phyloP scores from a whole-genome alignment of 2,888 invertebrate species.

The Drosophila monieri region DNA sequence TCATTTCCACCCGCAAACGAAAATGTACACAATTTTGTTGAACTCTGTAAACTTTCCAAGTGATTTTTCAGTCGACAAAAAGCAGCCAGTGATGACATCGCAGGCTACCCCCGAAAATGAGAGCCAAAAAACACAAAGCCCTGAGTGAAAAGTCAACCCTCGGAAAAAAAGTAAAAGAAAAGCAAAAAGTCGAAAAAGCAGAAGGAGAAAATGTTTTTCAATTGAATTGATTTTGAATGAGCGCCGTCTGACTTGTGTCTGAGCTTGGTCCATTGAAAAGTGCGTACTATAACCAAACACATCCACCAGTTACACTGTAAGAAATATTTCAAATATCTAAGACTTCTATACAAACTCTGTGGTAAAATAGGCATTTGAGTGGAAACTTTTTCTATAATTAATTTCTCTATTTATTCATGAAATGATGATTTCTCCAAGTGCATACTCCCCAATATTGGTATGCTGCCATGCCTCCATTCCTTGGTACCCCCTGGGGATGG shows the following conservation, averaged over 20 bases:
- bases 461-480: slow-evolving; percentile 39
- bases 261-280: slow-evolving; percentile 71
- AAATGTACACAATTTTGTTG: slow-evolving; percentile 66
- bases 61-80: slow-evolving; percentile 55
- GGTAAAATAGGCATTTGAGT: not conserved
- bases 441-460: slow-evolving; percentile 31
- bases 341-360: not conserved
- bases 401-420: not conserved
- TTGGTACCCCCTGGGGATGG: slow-evolving; percentile 4
- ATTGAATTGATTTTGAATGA: slow-evolving; percentile 80
- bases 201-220: slow-evolving; percentile 61
- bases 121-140: slow-evolving; percentile 13
- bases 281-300: slow-evolving; percentile 50
- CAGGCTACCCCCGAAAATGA: slow-evolving; percentile 7
- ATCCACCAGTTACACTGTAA: slow-evolving; percentile 7
- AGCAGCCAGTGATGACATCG: slow-evolving; percentile 51
- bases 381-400: not conserved
- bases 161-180: slow-evolving; percentile 23
- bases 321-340: not conserved
- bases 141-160: slow-evolving; percentile 38
- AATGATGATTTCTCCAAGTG: slow-evolving; percentile 2
- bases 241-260: slow-evolving; percentile 50
- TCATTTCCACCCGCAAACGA: slow-evolving; percentile 70
- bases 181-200: not conserved
- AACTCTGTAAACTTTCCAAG: slow-evolving; percentile 56